These are phyloP conservation scores for Bos taurus DNA, from an alignment of 2,113 vertebrate genomes.

Conservation along the genomic window DNA sequence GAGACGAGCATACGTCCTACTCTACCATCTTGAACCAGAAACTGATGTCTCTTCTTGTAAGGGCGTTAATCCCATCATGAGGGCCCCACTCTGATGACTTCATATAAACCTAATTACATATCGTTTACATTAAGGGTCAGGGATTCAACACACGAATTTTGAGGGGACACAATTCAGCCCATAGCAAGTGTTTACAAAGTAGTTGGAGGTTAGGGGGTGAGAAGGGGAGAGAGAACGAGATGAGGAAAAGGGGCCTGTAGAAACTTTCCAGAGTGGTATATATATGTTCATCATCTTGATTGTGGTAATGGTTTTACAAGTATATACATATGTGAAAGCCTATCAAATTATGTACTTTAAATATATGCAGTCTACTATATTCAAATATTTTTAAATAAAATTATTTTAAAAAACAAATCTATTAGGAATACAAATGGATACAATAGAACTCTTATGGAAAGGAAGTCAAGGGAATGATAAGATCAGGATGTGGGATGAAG, in stretches of 20 bases:
- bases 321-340: not conserved
- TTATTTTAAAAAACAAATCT: not conserved
- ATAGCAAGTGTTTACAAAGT: not conserved
- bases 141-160: not conserved
- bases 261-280: not conserved
- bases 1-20: fast-evolving
- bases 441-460: not conserved
- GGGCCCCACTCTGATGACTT: not conserved
- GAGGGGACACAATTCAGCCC: not conserved
- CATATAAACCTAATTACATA: not conserved
- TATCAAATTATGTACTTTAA: not conserved
- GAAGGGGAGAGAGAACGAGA: not conserved
- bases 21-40: not conserved
- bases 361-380: not conserved
- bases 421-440: not conserved
- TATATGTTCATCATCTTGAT: not conserved
- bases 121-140: not conserved
- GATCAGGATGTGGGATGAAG: not conserved
- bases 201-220: not conserved
- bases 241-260: not conserved
- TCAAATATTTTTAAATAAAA: not conserved
- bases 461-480: not conserved
- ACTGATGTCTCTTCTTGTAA: not conserved
- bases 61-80: not conserved
- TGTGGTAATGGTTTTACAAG: not conserved